phyloP scores from a whole-genome alignment of 2,113 vertebrate species.

The Tiliqua scincoides region DNA sequence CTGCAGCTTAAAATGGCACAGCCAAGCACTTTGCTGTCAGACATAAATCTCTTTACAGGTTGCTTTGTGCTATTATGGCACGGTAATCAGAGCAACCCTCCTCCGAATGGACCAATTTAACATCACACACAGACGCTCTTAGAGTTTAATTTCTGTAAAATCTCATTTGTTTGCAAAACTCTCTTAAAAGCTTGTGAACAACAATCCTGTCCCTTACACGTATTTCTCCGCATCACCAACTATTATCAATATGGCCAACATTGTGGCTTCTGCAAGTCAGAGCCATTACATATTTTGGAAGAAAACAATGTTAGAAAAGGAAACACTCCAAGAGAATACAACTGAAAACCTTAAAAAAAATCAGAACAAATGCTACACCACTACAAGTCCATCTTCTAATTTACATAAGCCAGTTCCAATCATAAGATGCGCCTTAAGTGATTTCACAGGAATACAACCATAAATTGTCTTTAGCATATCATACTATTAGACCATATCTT shows the following conservation, averaged over 20 bases:
- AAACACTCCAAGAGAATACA: neutral
- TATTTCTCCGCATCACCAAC: no score
- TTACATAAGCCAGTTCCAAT: neutral
- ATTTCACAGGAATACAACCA: neutral
- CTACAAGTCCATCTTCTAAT: neutral
- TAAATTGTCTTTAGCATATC: neutral
- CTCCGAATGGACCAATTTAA: neutral
- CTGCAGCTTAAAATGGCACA: neutral
- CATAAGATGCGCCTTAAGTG: neutral
- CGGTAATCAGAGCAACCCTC: slow-evolving; percentile 11
- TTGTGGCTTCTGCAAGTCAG: neutral
- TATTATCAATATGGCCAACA: neutral
- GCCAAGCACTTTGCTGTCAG: slow-evolving; percentile 8
- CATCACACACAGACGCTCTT: neutral
- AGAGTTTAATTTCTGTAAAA: slow-evolving; percentile 3
- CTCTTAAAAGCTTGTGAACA: slow-evolving; percentile 3
- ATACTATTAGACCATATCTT: no score
- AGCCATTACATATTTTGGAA: neutral
- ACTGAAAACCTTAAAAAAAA: neutral
- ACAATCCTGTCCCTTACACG: neutral
- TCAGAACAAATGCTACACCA: neutral
- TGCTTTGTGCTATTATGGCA: neutral
- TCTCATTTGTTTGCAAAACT: slow-evolving; percentile 11
- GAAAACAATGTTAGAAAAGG: neutral
- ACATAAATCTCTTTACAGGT: slow-evolving; percentile 20